Evolutionary conservation across 2,797 vertebrate species (phyloP), one percentile per base, ranked within the genome.

Genomic region (Myripristis jacobus): DNA sequence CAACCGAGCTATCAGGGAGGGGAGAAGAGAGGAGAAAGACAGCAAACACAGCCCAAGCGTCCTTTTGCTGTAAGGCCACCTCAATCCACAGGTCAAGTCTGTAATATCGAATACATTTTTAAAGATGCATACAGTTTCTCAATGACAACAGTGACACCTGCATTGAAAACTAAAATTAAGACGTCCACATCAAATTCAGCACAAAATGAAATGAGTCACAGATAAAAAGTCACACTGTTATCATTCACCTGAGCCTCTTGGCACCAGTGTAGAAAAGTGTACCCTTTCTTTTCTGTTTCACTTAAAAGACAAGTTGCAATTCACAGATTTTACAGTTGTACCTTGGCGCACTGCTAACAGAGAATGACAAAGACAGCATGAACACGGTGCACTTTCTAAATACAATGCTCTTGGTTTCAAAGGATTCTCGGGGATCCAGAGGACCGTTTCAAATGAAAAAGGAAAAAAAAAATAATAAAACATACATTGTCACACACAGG

Each of bases 61-160:
- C 78, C 81, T 92, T 86, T 90, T 80, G 86, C 90, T 92, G 79
- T 93, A 94, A 95, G 94, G 93, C 93, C 92, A 92, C 92, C 88
- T 91, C 89, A 88, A 82, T 85, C 91, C 83, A 91, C 91, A 89
- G 71, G 85, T 94, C 83, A 93, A 89, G 86, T 92, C 81, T 92
- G 72, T 80, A 73, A 86, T 80, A 84, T 44, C 83, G 77, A 89
- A 88, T 71, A 92, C 86, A 89, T 82, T 86, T 90, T 63, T 68
- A 84, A 83, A 77, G 68, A 90, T 87, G 84, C 79, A 84, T 86
- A 88, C 86, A 84, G 79, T 44, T 76, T 89, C 85, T 87, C 65
- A 62, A 81, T 89, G 86, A 87, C 70, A 70, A 92, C 81, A 87
- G 83, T 18, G 61, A 75, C 66, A 57, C 58, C 56, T 68, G 77